Percentiles rank a stretch among this genome's conserved stretches.
Evolutionary conservation across 1,140 invertebrate species (phyloP).

Genomic region (Sarcophaga bullata): DNA sequence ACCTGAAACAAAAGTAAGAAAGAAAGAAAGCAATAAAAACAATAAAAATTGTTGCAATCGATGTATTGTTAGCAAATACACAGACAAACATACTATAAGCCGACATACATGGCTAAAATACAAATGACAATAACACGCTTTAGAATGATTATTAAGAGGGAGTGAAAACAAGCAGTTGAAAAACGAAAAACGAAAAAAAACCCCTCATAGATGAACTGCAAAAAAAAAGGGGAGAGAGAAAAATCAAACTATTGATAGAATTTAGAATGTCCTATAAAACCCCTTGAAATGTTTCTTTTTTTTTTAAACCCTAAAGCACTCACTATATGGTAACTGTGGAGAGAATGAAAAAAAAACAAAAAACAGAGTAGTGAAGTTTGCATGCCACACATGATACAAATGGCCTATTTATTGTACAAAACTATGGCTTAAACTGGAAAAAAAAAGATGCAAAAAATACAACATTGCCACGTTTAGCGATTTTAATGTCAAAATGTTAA

Average conservation of each 20-base stretch:
- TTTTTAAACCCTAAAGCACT: too few species aligned
- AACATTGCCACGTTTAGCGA: constrained; percentile 7
- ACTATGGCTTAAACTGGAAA: background rate
- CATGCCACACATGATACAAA: background rate
- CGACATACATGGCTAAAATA: background rate
- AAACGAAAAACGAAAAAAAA: background rate
- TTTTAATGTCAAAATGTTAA: constrained; percentile 16
- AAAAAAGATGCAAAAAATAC: background rate
- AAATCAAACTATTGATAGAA: background rate
- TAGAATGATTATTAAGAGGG: background rate
- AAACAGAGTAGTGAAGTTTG: background rate
- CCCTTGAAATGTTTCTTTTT: background rate
- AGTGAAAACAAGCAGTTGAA: background rate
- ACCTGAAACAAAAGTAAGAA: background rate
- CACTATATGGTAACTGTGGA: too few species aligned
- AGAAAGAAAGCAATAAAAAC: too few species aligned
- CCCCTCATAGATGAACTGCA: too few species aligned
- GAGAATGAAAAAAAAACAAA: background rate
- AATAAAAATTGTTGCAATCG: background rate
- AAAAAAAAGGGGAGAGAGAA: background rate
- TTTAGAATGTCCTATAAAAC: background rate
- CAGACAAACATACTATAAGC: background rate
- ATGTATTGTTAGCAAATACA: background rate
- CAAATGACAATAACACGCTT: constrained; percentile 14
- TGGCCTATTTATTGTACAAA: background rate